phyloP scores from a whole-genome alignment of 2,797 vertebrate genomes.

The Babyrousa celebensis region DNA sequence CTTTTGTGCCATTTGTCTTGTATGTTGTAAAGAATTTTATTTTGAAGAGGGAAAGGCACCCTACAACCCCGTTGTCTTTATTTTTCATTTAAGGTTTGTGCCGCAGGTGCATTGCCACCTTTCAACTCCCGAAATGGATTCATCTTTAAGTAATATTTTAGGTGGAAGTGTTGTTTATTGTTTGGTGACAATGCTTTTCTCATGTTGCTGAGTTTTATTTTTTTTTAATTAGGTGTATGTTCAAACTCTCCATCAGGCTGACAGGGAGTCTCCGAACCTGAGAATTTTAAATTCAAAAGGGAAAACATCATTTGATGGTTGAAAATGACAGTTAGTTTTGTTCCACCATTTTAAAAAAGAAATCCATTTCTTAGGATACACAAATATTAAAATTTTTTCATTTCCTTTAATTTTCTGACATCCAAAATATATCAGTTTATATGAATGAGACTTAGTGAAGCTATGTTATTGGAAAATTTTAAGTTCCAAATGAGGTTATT shows the following conservation, averaged over 20 bases:
- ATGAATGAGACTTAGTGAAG: not conserved
- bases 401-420: not conserved
- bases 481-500: not conserved
- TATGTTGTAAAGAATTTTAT: conserved; percentile 89
- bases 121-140: conserved; percentile 81
- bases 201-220: conserved; percentile 53
- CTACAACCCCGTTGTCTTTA: conserved; percentile 88
- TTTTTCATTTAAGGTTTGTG: conserved; percentile 87
- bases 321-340: conserved; percentile 39
- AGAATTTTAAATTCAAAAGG: conserved; percentile 4
- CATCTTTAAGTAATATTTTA: conserved; percentile 83
- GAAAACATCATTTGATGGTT: not conserved
- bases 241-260: conserved; percentile 32
- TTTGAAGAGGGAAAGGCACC: conserved; percentile 85
- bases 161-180: conserved; percentile 66
- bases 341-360: not conserved
- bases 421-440: not conserved
- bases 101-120: conserved; percentile 89
- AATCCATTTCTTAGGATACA: not conserved
- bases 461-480: not conserved
- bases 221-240: conserved; percentile 70
- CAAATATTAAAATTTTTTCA: not conserved
- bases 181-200: conserved; percentile 68
- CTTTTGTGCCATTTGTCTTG: conserved; percentile 94
- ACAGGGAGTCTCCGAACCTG: conserved; percentile 22